A percentile compares a stretch with the other conserved stretches of the same genome.
phyloP scores from a whole-genome alignment of 1,140 invertebrate species.

The Drosophila bifasciata region DNA sequence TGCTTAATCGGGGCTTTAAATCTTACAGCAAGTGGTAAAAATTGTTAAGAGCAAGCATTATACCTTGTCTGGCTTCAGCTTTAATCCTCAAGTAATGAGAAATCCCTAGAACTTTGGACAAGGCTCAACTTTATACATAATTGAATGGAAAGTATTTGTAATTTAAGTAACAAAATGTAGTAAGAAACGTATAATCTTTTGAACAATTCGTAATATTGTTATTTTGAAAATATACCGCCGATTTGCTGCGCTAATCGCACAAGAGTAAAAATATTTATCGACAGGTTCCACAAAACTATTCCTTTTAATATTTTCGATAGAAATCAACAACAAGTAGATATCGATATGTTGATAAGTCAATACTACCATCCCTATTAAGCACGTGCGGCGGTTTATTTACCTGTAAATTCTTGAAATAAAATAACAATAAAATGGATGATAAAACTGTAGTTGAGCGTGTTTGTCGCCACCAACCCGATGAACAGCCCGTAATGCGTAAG shows the following conservation, averaged over 20 bases:
- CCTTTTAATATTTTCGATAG: too few species aligned
- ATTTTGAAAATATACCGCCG: too few species aligned
- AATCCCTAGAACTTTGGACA: slow-evolving; percentile 20
- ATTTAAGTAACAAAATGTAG: too few species aligned
- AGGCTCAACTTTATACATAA: too few species aligned
- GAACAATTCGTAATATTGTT: too few species aligned
- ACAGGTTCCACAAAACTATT: too few species aligned
- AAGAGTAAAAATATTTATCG: too few species aligned
- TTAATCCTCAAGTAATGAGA: slow-evolving; percentile 39
- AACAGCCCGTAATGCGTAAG: slow-evolving; percentile 60
- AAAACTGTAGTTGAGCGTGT: slow-evolving; percentile 56
- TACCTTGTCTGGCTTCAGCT: slow-evolving; percentile 59
- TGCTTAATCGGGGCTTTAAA: background rate
- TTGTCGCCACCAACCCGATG: slow-evolving; percentile 28
- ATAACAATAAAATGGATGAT: slow-evolving; percentile 54
- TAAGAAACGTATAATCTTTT: too few species aligned
- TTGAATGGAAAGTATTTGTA: too few species aligned
- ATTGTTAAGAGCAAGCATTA: slow-evolving; percentile 84
- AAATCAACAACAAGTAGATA: too few species aligned
- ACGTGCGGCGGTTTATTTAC: slow-evolving; percentile 32
- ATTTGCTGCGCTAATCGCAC: too few species aligned
- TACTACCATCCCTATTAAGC: background rate
- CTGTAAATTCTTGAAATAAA: background rate
- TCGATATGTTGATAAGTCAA: too few species aligned
- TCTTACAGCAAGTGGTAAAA: slow-evolving; percentile 85